Percentiles rank a stretch among this genome's conserved stretches.
These are phyloP conservation scores for Drosophila sechellia DNA, from an alignment of 1,140 invertebrate genomes.

Conservation along the genomic window DNA sequence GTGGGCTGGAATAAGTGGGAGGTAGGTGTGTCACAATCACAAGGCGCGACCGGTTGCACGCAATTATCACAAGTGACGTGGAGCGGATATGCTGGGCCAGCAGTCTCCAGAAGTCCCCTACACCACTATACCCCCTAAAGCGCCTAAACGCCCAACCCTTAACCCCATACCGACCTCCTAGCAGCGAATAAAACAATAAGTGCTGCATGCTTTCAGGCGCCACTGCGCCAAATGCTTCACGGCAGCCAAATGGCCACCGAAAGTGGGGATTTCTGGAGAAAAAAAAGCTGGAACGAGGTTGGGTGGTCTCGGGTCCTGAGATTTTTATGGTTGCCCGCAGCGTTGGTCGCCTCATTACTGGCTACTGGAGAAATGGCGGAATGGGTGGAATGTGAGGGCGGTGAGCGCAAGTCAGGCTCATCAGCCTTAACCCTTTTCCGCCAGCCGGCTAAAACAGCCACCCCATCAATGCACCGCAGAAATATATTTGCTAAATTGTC, in stretches of 20 bases:
- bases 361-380: constrained; percentile 21
- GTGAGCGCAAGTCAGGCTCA: constrained; percentile 55
- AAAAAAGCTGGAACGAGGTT: neutral
- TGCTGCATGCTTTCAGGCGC: constrained; percentile 78
- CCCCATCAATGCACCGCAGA: neutral
- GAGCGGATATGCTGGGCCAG: constrained; percentile 76
- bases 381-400: constrained; percentile 7
- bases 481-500: neutral
- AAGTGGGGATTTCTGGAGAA: constrained; percentile 1
- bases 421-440: constrained; percentile 76
- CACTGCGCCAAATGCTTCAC: constrained; percentile 74
- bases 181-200: constrained; percentile 79
- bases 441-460: constrained; percentile 9
- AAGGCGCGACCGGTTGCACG: constrained; percentile 73
- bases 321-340: constrained; percentile 81
- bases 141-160: neutral
- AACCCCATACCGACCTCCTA: neutral
- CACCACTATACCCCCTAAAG: neutral
- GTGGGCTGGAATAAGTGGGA: neutral
- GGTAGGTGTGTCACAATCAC: constrained; percentile 46
- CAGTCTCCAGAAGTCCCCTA: constrained; percentile 20
- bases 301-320: constrained; percentile 27
- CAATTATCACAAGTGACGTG: constrained; percentile 83
- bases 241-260: constrained; percentile 69
- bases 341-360: constrained; percentile 72